Evolutionary conservation across 1,140 invertebrate species (phyloP), one percentile per base, ranked within the genome.

Genomic region (Scaptomyza hsui): DNA sequence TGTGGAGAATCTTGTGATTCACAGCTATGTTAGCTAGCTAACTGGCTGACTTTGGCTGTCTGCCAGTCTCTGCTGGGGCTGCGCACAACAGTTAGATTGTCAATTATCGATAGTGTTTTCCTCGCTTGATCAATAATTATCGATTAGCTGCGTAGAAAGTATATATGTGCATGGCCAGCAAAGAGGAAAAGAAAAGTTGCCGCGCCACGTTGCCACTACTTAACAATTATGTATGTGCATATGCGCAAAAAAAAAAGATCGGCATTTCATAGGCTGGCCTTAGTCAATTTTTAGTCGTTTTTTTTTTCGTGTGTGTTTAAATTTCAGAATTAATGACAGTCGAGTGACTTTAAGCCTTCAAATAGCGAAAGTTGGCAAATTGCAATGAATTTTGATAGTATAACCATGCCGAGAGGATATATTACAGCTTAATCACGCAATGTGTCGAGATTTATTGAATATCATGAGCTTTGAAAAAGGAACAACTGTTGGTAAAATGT

Each of bases 101-200:
- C 83, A 89, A 89, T 89, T 89, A 89, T 78, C 82, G 82, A 86
- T 86, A 86, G 77, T 86, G 81, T 61, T 80, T 41, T 67, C 29
- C 65, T 59, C 42, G 73, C 73, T 75, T 76, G 81, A 86, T 86
- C 73, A 86, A 86, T 86, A 86, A 86, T 86, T 86, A 86, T 88
- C 83, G 82, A 89, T 88, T 89, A 82, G 75, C 64, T 65, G 68
- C 51, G 72, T 69, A 68, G 70, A 73, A 73, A 73, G 79, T 62
- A 45, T 69, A 64, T 37, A 37, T 35, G 5, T 29, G 26, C 9
- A 29, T 19, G 55, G 42, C 39, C 37, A 35, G 56, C 41, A 29
- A 48, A 48, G 42, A 49, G 37, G 41, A 63, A 83, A 44, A 75
- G 44, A 82, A 75, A 82, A 81, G 68, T 76, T 72, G 77, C 47